A percentile compares a stretch with the other conserved stretches of the same genome.
These are phyloP conservation scores for Tetramorium alpestre DNA, from an alignment of 1,140 invertebrate species.

Conservation along the genomic window DNA sequence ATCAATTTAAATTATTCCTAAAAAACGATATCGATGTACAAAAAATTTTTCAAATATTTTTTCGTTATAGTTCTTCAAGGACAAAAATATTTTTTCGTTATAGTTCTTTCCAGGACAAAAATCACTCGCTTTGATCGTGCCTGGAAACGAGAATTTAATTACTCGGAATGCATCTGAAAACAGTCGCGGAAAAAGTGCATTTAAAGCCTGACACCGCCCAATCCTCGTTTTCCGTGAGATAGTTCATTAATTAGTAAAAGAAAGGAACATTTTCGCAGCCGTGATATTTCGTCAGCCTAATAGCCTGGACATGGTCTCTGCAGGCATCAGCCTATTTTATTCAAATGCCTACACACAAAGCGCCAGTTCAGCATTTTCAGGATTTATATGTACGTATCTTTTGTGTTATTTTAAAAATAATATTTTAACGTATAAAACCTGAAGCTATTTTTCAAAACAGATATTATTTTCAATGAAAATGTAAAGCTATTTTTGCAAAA, in stretches of 20 bases:
- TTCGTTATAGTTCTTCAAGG: not conserved
- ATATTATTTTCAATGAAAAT: not conserved
- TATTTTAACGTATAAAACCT: not conserved
- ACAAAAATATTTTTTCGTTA: not conserved
- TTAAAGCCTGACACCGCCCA: constrained; percentile 32
- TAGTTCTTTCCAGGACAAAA: not conserved
- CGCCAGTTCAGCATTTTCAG: not conserved
- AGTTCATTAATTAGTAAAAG: constrained; percentile 62
- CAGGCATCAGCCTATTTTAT: not conserved
- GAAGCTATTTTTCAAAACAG: not conserved
- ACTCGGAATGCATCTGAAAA: constrained; percentile 68
- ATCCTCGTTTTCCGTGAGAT: constrained; percentile 12
- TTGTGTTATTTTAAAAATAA: not conserved
- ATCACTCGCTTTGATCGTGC: not conserved
- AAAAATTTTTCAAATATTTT: not conserved
- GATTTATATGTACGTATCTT: not conserved
- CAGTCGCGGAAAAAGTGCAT: constrained; percentile 55
- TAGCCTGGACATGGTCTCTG: not conserved
- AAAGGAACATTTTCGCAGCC: constrained; percentile 17
- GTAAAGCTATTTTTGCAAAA: not conserved
- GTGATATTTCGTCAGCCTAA: constrained; percentile 33
- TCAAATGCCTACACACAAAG: not conserved
- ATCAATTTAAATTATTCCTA: not conserved
- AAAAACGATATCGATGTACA: not conserved
- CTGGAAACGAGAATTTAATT: constrained; percentile 71